Base-by-base conservation (phyloP, 64 coral and sea anemone genomes). In the Dendronephthya gigantea region DNA sequence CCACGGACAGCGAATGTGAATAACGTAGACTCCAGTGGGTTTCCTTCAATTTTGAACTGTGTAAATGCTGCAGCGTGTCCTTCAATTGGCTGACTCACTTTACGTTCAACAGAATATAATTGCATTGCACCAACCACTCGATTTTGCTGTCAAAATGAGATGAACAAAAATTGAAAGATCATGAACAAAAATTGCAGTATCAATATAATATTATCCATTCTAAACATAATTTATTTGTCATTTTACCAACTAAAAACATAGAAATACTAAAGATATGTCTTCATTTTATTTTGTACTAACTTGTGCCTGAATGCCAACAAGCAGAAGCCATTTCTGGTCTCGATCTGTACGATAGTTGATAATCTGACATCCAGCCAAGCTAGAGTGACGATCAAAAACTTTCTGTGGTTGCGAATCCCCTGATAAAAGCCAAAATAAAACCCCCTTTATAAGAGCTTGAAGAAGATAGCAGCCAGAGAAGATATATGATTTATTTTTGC, bases 41-140 rank as follows among this genome's bases (percentile, higher is more conserved):
- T 98, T 5, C 92, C 92, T 74, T 98, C 95, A 75, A 88, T 50
- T 33, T 98, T 98, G 87, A 98, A 98, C 50, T 93, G 95, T 28
- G 90, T 91, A 48, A 98, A 98, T 0, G 95, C 90, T 1, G 95
- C 95, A 62, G 95, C 90, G 65, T 98, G 95, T 1, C 95, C 95
- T 45, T 98, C 95, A 65, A 98, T 98, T 33, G 95, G 95, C 49
- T 98, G 95, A 84, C 95, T 98, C 17, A 98, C 95, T 90, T 98
- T 98, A 15, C 95, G 89, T 49, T 98, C 95, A 31, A 90, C 90
- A 34, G 95, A 98, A 35, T 98, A 98, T 27, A 98, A 74, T 62
- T 98, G 95, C 95, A 98, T 98, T n/a, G 95, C 95, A 70, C 95
- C 95, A 39, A 98, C 95, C 31, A 98, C 95, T 89, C 95, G 87